Base-by-base conservation (phyloP, 2,888 invertebrate species). In the Scelioninae gen. 1 region DNA sequence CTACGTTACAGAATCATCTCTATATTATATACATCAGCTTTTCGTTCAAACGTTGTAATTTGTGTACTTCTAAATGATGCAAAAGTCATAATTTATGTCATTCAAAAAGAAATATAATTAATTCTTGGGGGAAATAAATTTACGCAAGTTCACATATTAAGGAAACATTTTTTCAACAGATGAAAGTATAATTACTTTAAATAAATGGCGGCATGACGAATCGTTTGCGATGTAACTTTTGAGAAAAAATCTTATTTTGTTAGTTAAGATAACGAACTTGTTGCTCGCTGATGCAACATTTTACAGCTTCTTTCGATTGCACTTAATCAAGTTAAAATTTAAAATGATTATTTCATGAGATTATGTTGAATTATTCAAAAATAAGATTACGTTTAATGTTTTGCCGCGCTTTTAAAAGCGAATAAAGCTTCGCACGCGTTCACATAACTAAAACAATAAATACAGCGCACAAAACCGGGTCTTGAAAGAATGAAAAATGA, bases 401-500 rank as follows among this genome's bases (percentile, higher is more conserved):
- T 47, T 47, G 10, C 32, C 10, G 34, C 13, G n/a, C 56, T 56
- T 56, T 56, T 56, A 11, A 34, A 51, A 49, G 38, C 40, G 60
- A 29, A 71, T 60, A 71, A 68, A 49, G 38, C 45, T n/a, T 40
- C 45, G 40, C 38, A 15, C 16, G 51, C 40, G 7, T 38, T 58
- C 47, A 7, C 15, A 31, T 51, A 38, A 53, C 49, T 62, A 51
- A 29, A 62, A 32, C 34, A 63, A 63, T 63, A 74, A 65, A 74
- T 65, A 65, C 62, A 15, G 43, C 10, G 53, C 13, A 56, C 13
- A 29, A 62, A 63, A 45, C 53, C 62, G 2, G 51, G 45, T 63
- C 74, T 74, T 74, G 51, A 58, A 65, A 75, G 40, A 75, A 66
- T 58, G 58, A 66, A 66, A 49, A 75, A 43, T 45, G 47, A 66